Base-by-base conservation (phyloP, 2,797 vertebrate genomes). In the Uromys caudimaculatus region DNA sequence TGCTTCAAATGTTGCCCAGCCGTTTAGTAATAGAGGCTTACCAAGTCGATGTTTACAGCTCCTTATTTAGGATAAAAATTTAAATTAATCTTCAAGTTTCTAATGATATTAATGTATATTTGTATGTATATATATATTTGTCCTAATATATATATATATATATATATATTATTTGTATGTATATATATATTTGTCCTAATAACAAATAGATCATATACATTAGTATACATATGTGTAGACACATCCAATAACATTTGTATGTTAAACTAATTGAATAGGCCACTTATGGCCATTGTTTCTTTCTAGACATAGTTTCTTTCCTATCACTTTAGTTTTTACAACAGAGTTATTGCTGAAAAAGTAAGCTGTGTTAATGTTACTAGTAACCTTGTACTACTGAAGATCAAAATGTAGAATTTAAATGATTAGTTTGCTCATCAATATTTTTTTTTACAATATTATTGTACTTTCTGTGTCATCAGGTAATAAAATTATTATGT, bases 1-100 rank as follows among this genome's bases (percentile, higher is more conserved):
- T 81, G 73, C 91, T n/a, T 73, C 96, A 95, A 96, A 95, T 96
- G 94, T 96, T 79, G 44, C 94, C 97, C 97, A 97, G 97, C 95
- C 95, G 90, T 97, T 98, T 97, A 94, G 19, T 97, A 0, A 91
- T 93, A 69, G 64, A 41, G 38, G 69, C 97, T 96, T 94, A 94
- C 78, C 67, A 96, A 54, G 90, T 93, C 86, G 97, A 96, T 95
- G 90, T n/a, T 41, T 90, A 91, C 93, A 85, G 50, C 73, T 95
- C 89, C 92, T 97, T 96, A 91, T 0, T 50, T 5, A 92, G 38
- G 75, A 91, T 82, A 94, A 95, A 97, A 96, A 81, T 95, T 90
- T 94, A 93, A 77, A 96, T 93, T 79, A 14, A 54, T 83, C 23
- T 62, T 96, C 62, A 92, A 90, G 92, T 86, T 96, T 95, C 82